These are phyloP conservation scores for Haemorhous mexicanus DNA, from an alignment of 2,113 vertebrate genomes.

Conservation along the genomic window DNA sequence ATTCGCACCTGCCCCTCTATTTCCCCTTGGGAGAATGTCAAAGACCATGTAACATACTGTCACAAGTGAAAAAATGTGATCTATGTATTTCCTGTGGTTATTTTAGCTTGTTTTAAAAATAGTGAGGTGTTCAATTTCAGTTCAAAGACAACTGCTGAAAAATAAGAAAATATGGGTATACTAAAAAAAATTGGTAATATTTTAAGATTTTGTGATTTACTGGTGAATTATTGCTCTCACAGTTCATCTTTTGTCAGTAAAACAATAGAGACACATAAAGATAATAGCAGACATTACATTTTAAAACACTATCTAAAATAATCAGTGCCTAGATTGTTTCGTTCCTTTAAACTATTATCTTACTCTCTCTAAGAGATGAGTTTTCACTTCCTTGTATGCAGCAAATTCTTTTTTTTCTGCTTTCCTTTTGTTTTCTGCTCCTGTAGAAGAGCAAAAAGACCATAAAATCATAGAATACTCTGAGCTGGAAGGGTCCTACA, in stretches of 20 bases:
- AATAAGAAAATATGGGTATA: neutral
- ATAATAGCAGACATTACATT: neutral
- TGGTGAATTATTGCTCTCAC: neutral
- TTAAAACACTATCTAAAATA: neutral
- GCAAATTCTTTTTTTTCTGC: neutral
- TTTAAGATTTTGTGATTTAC: neutral
- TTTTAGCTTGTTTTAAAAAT: neutral
- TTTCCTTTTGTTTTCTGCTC: neutral
- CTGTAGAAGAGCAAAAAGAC: neutral
- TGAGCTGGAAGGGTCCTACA: neutral
- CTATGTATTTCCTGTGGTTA: rapidly evolving
- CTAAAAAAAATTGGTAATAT: neutral
- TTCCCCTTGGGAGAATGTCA: neutral
- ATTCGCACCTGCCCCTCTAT: neutral
- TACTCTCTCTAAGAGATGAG: neutral
- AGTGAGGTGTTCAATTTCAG: neutral
- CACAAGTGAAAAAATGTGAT: neutral
- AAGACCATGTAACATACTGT: rapidly evolving
- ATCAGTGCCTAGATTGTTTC: neutral
- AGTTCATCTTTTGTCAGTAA: neutral
- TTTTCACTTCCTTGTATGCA: neutral
- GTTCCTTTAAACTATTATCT: neutral
- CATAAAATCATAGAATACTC: neutral
- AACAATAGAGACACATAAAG: neutral
- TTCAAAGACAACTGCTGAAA: neutral